phyloP scores from a whole-genome alignment of 2,113 vertebrate species.

The Vidua chalybeata region DNA sequence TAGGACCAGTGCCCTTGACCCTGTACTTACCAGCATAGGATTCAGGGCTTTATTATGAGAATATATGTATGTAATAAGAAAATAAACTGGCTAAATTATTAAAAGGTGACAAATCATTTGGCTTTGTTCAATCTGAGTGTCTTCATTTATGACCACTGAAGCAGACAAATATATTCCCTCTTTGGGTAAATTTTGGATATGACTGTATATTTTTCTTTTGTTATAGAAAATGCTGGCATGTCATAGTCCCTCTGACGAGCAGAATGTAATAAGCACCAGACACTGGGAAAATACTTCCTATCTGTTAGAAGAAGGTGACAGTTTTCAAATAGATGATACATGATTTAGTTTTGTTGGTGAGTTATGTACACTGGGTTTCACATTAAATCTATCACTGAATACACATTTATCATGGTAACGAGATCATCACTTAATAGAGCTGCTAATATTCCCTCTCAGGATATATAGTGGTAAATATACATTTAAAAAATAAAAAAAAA shows the following conservation, averaged over 20 bases:
- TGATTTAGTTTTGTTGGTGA: neutral
- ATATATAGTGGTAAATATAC: neutral
- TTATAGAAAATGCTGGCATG: neutral
- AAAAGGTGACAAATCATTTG: neutral
- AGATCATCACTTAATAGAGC: neutral
- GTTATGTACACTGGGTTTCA: neutral
- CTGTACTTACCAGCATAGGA: neutral
- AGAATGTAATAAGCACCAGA: neutral
- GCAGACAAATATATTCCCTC: neutral
- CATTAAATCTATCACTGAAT: neutral
- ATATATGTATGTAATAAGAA: neutral
- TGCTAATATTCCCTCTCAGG: conserved; percentile 12
- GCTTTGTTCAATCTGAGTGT: neutral
- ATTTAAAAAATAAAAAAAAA: neutral
- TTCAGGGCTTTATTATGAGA: neutral
- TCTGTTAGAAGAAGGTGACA: neutral
- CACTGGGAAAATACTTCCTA: neutral
- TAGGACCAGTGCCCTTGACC: neutral
- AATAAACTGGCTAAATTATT: neutral
- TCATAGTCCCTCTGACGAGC: neutral
- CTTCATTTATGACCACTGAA: neutral
- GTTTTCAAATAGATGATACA: neutral
- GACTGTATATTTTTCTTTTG: neutral
- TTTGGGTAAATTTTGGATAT: neutral
- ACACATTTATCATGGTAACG: neutral